Percentiles rank a stretch among this genome's conserved stretches.
Conservation (phyloP, 1,140 invertebrate species). For the Pristionchus pacificus region DNA sequence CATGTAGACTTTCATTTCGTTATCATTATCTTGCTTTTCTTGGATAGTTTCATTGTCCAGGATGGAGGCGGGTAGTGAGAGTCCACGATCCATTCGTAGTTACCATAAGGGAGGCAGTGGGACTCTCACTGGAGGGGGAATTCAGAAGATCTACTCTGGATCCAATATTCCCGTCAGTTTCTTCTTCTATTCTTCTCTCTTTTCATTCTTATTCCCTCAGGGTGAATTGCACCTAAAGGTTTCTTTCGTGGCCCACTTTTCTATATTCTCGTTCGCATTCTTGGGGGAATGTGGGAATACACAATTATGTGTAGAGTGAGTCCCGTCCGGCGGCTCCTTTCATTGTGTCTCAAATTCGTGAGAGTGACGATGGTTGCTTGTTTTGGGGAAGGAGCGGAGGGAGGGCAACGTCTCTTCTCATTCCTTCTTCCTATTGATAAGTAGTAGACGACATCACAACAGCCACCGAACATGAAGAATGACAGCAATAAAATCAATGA, state of each 20-base stretch:
- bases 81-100: conserved; percentile 14
- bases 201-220: neutral
- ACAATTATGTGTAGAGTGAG: conserved; percentile 9
- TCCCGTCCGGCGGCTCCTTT: conserved; percentile 2
- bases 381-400: neutral
- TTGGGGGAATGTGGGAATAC: conserved; percentile 4
- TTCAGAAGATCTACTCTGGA: conserved; percentile 9
- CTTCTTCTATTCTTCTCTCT: neutral
- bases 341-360: neutral
- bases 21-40: no score
- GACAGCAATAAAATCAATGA: no score
- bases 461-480: no score
- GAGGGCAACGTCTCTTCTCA: neutral
- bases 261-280: neutral
- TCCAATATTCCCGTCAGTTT: neutral
- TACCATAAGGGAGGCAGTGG: conserved; percentile 29
- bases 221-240: neutral
- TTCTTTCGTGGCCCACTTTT: neutral
- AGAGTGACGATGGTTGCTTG: neutral
- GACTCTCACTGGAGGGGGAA: conserved; percentile 19
- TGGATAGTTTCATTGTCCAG: no score
- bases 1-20: no score
- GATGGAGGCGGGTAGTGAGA: conserved; percentile 10
- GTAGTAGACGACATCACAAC: no score
- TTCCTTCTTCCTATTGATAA: no score